A percentile compares a stretch with the other conserved stretches of the same genome.
Conservation (phyloP, 2,113 vertebrate genomes). For the Tragelaphus buxtoni region DNA sequence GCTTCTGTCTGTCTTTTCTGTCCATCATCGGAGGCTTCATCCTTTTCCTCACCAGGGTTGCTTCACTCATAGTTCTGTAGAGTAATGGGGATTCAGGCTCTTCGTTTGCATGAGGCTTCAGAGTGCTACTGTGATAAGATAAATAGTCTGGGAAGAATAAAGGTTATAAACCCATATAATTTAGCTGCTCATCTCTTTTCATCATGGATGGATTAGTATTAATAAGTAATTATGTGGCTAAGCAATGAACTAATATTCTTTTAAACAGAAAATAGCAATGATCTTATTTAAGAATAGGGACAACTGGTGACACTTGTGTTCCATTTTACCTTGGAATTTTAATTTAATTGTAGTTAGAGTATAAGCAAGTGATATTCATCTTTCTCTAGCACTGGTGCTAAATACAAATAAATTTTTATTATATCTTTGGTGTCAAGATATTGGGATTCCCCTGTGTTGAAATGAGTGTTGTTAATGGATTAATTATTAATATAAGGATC, state of each 20-base stretch:
- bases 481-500: not conserved
- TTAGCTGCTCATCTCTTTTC: not conserved
- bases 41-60: slow-evolving; percentile 81
- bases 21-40: slow-evolving; percentile 66
- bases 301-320: not conserved
- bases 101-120: slow-evolving; percentile 70
- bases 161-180: not conserved
- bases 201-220: not conserved
- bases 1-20: slow-evolving; percentile 77
- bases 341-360: not conserved
- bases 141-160: slow-evolving; percentile 72
- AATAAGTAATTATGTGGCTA: not conserved
- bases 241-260: not conserved
- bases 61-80: slow-evolving; percentile 84
- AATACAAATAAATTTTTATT: not conserved
- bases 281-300: not conserved
- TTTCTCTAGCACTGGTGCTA: not conserved
- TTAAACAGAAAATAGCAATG: not conserved
- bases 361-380: not conserved
- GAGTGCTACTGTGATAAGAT: slow-evolving; percentile 78
- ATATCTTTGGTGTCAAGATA: not conserved
- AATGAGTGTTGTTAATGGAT: not conserved
- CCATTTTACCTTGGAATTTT: slow-evolving; percentile 14
- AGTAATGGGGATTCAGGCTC: slow-evolving; percentile 80
- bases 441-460: not conserved